These are phyloP conservation scores for Parapristionchus giblindavisi DNA, from an alignment of 2,888 invertebrate genomes.

Conservation along the genomic window DNA sequence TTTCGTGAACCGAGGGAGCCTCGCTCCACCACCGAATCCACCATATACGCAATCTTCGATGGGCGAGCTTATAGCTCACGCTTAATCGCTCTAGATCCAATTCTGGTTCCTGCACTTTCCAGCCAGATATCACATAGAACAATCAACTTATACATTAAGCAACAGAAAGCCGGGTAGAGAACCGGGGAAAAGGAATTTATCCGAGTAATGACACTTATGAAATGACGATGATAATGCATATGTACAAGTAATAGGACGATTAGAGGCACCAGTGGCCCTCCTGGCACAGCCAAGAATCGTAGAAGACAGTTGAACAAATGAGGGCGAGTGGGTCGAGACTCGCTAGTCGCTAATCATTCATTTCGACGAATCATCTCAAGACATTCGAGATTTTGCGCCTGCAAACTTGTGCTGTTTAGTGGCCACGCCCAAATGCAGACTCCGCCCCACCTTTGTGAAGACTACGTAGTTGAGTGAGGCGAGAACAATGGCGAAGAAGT, in stretches of 20 bases:
- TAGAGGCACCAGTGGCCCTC: no score
- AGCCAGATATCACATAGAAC: no score
- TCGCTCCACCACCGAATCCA: not conserved
- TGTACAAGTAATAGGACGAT: no score
- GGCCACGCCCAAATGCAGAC: not conserved
- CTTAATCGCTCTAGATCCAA: not conserved
- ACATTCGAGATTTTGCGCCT: constrained; percentile 22
- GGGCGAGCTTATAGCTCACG: no score
- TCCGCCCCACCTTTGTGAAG: not conserved
- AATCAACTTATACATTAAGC: not conserved
- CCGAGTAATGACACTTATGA: no score
- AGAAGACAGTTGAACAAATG: no score
- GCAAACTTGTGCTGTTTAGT: not conserved
- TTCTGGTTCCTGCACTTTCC: not conserved
- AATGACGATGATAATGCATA: no score
- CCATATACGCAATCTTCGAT: not conserved
- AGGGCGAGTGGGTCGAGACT: no score
- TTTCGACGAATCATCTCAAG: constrained; percentile 24
- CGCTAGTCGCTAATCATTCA: no score
- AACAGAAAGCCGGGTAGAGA: no score
- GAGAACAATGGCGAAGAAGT: not conserved
- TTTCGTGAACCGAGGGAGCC: constrained; percentile 33
- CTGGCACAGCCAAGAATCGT: no score
- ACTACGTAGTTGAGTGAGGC: constrained; percentile 25
- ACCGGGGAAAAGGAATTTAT: no score